phyloP scores from a whole-genome alignment of 2,113 vertebrate genomes.

The Noturus placidus region DNA sequence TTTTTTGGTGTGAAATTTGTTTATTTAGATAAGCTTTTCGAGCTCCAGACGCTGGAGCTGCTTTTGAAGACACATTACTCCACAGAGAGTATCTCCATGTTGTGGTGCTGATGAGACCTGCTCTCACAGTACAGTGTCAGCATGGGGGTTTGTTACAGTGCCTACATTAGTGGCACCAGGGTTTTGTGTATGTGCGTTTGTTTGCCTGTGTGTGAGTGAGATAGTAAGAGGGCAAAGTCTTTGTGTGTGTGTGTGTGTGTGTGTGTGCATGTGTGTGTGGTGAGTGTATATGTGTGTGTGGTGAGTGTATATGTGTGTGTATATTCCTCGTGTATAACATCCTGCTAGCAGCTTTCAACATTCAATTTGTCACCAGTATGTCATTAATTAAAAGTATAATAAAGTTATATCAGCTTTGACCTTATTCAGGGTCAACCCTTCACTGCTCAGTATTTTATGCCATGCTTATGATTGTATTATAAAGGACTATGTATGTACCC shows the following conservation, averaged over 20 bases:
- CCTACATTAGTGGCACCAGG: background rate
- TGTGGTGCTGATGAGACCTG: slow-evolving; percentile 15
- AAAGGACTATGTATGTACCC: background rate
- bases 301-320: background rate
- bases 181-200: background rate
- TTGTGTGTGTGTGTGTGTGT: background rate
- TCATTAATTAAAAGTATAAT: background rate
- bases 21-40: slow-evolving; percentile 23
- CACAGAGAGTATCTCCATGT: slow-evolving; percentile 9
- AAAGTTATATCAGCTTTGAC: background rate
- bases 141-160: slow-evolving; percentile 11
- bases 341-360: slow-evolving; percentile 11
- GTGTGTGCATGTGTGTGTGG: background rate
- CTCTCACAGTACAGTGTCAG: background rate
- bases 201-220: slow-evolving; percentile 3
- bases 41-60: slow-evolving; percentile 31
- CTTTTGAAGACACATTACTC: slow-evolving; percentile 8
- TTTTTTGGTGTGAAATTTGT: slow-evolving; percentile 34
- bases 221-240: background rate
- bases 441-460: background rate
- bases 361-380: slow-evolving; percentile 11
- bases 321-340: slow-evolving; percentile 4
- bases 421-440: background rate
- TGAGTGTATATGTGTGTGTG: background rate
- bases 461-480: background rate